These are phyloP conservation scores for Rhagium mordax DNA, from an alignment of 2,888 invertebrate species.

Conservation along the genomic window DNA sequence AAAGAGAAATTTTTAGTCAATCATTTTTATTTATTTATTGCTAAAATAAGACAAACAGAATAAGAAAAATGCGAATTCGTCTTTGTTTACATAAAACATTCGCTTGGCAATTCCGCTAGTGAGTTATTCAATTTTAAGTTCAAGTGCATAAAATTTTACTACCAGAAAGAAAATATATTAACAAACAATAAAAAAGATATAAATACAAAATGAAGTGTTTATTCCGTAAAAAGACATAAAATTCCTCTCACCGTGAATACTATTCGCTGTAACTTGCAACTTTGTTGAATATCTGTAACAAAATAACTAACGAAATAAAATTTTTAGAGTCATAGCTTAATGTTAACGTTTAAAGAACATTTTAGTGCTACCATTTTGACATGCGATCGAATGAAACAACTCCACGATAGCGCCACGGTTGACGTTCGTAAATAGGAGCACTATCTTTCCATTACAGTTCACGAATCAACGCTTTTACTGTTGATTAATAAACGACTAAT, in stretches of 20 bases:
- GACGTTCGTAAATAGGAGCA: conserved; percentile 55
- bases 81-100: too few relatives aligned
- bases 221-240: conserved; percentile 47
- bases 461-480: conserved; percentile 53
- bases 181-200: conserved; percentile 32
- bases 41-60: too few relatives aligned
- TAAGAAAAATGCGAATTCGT: too few relatives aligned
- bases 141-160: neutral
- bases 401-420: conserved; percentile 41
- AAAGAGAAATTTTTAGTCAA: too few relatives aligned
- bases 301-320: conserved; percentile 24
- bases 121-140: too few relatives aligned
- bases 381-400: conserved; percentile 45
- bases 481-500: conserved; percentile 54
- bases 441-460: conserved; percentile 56
- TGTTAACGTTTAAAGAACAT: conserved; percentile 10
- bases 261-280: conserved; percentile 28
- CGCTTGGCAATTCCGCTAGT: too few relatives aligned
- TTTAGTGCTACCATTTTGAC: conserved; percentile 44
- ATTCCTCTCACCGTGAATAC: conserved; percentile 35
- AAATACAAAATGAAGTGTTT: conserved; percentile 48
- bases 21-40: too few relatives aligned
- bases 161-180: conserved; percentile 23
- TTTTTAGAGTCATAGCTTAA: conserved; percentile 25
- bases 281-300: conserved; percentile 34